A percentile compares a stretch with the other conserved stretches of the same genome.
These are phyloP conservation scores for Abscondita cerata DNA, from an alignment of 2,888 invertebrate species.

Conservation along the genomic window DNA sequence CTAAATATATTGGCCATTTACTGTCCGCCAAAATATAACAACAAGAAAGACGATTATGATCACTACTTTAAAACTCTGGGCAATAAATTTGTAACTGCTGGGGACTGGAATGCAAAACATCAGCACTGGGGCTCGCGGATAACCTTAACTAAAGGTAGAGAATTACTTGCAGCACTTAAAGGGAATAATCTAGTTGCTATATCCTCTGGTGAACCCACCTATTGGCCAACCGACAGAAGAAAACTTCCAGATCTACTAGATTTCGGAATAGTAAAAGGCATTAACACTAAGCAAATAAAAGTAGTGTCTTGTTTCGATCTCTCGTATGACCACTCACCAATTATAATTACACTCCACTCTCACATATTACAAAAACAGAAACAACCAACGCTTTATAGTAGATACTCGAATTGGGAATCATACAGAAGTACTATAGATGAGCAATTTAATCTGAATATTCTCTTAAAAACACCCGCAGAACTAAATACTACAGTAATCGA, in stretches of 20 bases:
- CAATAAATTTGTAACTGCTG: not conserved
- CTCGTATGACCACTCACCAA: too few species aligned
- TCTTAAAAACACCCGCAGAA: constrained; percentile 11
- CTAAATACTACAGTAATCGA: not conserved
- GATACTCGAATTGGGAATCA: not conserved
- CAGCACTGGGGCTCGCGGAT: too few species aligned
- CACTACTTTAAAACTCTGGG: not conserved
- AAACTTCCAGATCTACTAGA: too few species aligned
- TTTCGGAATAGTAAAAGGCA: too few species aligned
- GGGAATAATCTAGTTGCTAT: too few species aligned
- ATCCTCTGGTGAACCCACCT: too few species aligned
- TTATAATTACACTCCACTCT: constrained; percentile 11
- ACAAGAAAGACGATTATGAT: not conserved
- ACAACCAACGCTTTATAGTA: too few species aligned
- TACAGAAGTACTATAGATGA: constrained; percentile 7
- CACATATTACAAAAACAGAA: constrained; percentile 7
- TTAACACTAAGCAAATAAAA: not conserved
- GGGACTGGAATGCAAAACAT: not conserved
- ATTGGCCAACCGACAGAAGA: too few species aligned
- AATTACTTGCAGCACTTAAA: too few species aligned
- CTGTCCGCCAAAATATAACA: not conserved
- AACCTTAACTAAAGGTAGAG: too few species aligned
- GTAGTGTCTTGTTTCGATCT: not conserved
- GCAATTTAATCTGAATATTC: constrained; percentile 6
- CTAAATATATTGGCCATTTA: not conserved